Evolutionary conservation across 2,113 vertebrate genomes (phyloP).

Genomic region (Lepus timidus): DNA sequence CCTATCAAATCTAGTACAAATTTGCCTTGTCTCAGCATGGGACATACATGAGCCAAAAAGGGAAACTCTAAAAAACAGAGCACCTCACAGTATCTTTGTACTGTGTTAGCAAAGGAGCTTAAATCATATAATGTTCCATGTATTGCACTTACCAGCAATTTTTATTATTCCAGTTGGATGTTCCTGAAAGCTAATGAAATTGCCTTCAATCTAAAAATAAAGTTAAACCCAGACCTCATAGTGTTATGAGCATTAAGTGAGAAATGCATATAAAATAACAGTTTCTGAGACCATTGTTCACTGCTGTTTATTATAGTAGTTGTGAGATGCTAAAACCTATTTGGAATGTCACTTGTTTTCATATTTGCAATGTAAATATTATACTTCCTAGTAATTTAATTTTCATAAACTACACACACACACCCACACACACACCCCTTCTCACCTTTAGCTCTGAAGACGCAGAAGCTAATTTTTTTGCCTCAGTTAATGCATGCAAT

Average conservation of each 20-base stretch:
- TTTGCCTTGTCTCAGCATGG: not conserved
- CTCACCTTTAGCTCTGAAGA: constrained; percentile 92
- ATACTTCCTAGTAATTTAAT: constrained; percentile 43
- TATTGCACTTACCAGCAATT: not conserved
- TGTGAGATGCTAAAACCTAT: constrained; percentile 34
- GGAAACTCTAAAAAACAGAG: constrained; percentile 16
- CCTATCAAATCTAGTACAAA: not conserved
- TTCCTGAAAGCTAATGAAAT: constrained; percentile 48
- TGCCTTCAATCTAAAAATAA: constrained; percentile 45
- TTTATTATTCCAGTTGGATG: constrained; percentile 60
- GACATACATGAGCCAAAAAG: not conserved
- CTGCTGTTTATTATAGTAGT: constrained; percentile 36
- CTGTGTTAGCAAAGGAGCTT: not conserved
- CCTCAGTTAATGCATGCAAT: constrained; percentile 89
- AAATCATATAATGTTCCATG: constrained; percentile 16
- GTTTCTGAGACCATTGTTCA: not conserved
- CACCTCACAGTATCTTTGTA: not conserved
- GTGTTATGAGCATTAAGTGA: constrained; percentile 1
- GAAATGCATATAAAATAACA: not conserved
- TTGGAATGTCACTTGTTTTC: constrained; percentile 53
- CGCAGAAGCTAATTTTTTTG: constrained; percentile 89
- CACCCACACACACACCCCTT: not conserved
- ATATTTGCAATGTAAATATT: constrained; percentile 51
- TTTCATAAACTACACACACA: constrained; percentile 33
- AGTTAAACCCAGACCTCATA: constrained; percentile 34